These are phyloP conservation scores for Melinopterus prodromus DNA, from an alignment of 2,888 invertebrate genomes.

Conservation along the genomic window DNA sequence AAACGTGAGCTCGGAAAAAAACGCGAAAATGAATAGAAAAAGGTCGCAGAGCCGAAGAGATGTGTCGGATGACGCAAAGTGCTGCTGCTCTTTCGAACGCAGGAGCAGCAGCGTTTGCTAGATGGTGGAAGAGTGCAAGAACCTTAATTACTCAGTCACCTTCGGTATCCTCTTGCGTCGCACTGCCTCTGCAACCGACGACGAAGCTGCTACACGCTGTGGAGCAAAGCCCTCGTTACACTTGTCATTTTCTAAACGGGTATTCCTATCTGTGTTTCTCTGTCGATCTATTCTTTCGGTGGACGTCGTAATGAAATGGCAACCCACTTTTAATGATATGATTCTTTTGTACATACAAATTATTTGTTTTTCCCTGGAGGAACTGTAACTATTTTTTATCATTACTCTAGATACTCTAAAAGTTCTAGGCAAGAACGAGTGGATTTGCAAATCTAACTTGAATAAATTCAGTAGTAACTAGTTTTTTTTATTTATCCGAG, in stretches of 20 bases:
- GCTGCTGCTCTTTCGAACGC: neutral
- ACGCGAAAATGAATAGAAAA: slow-evolving; percentile 4
- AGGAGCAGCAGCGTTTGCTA: neutral
- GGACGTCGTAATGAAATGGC: neutral
- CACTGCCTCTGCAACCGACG: neutral
- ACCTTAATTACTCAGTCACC: slow-evolving; percentile 4
- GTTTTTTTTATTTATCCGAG: no score
- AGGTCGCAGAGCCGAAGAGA: neutral
- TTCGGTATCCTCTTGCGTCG: neutral
- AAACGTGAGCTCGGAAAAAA: neutral
- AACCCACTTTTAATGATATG: no score
- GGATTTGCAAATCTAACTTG: no score
- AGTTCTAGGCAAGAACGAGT: no score
- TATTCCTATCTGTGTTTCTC: neutral
- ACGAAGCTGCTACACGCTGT: neutral
- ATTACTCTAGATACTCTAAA: no score
- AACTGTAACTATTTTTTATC: no score
- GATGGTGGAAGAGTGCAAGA: neutral
- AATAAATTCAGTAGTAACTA: no score
- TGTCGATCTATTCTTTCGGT: neutral
- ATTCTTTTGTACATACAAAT: no score
- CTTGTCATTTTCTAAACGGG: slow-evolving; percentile 4
- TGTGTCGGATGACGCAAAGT: neutral
- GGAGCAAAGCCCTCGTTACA: neutral
- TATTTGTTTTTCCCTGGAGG: no score